Base-by-base conservation (phyloP, 2,113 vertebrate species). In the Peromyscus maniculatus region DNA sequence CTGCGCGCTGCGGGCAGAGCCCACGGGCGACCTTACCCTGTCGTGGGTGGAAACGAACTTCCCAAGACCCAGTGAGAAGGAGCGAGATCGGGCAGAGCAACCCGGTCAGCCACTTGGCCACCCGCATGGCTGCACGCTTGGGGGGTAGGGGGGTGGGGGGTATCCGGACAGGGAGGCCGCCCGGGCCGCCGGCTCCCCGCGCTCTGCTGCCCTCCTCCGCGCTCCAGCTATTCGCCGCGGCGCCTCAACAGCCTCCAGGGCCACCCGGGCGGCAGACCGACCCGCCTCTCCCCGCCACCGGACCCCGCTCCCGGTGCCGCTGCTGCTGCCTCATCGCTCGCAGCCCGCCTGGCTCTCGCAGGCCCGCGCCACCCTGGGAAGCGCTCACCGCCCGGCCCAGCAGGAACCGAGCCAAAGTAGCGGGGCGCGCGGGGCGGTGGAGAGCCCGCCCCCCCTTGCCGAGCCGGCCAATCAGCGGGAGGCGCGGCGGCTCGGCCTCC, bases 51-150 rank as follows among this genome's bases (percentile, higher is more conserved):
- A 99, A 98, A 96, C 98, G 99, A 92, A 99, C 84, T 93, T 98
- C 98, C 98, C 98, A 97, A 24, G 99, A 98, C 90, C 89, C 98
- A 95, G 98, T 55, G 98, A 98, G 94, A 96, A 99, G 98, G 69
- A 99, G 98, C 97, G 99, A 98, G 97, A 99, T 98, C 94, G 99
- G 99, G 98, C 98, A 99, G 98, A 99, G 98, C 98, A 99, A 98
- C 98, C 98, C 93, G 66, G 97, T 33, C 82, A 99, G 98, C 99
- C 99, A 99, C 97, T 98, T 98, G 98, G 98, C 98, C 98, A 98
- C 98, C 98, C 99, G 89, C 97, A 97, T 98, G 98, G 94, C 39
- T 96, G 97, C 98, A 97, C 97, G 77, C 62, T 26, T 33, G 83
- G 46, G 67, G 94, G 88, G 59, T 52, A 52, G 52, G 10, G 7